Evolutionary conservation across 2,113 vertebrate species (phyloP), one percentile per base, ranked within the genome.

Genomic region (Opisthocomus hoazin): DNA sequence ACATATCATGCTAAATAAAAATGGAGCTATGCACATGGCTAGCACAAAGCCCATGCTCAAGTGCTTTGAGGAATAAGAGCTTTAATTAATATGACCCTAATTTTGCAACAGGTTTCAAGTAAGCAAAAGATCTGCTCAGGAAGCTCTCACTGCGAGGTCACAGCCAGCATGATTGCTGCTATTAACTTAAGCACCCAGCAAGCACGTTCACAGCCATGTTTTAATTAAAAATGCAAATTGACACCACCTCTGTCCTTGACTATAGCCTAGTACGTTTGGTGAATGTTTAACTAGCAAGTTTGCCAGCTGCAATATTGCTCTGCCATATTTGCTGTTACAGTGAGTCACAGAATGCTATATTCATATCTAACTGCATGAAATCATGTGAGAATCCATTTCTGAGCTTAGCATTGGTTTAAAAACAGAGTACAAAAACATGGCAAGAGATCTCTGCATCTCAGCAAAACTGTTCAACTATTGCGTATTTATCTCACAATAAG

Each of bases 21-120:
- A 77, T 23, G 19, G 23, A 91, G 10, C 17, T 48, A n/a, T 10
- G 8, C 34, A 37, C 41, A 16, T 5, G 18, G n/a, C n/a, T 37
- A 70, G 16, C 15, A 15, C 51, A 73, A 85, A 85, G 21, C 16
- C 76, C 27, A 9, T 15, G 24, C 63, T 73, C 22, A 51, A 7
- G 30, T 12, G 3, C 57, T 68, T 43, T 24, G 23, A 45, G 39
- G 29, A 73, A 60, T 29, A 68, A 65, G 34, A 39, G 19, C 46
- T 71, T 66, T 54, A 46, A 87, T 29, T 3, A 0, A 4, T 13
- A 29, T 6, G 6, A 6, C 11, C 23, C n/a, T 4, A 60, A 0
- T 77, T 64, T 57, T 46, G 64, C 15, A 61, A 36, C 8, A 56
- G 32, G 30, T 39, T 77, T 87, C 54, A 87, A 23, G 36, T 9